These are phyloP conservation scores for Aplysia californica DNA, from an alignment of 1,140 invertebrate species.

Conservation along the genomic window DNA sequence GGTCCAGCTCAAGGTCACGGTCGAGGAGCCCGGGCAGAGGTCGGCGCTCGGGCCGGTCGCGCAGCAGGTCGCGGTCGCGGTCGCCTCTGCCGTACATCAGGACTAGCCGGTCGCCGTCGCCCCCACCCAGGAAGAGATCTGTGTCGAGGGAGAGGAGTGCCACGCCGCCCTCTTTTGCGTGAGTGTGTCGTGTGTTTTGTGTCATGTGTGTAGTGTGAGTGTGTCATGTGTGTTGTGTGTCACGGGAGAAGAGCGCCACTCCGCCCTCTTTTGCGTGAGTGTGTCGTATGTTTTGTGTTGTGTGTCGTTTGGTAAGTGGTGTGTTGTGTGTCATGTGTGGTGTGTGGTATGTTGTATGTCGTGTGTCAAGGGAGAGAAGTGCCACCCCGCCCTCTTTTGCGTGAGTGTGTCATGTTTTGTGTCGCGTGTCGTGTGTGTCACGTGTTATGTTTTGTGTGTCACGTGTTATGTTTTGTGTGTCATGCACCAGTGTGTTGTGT, in stretches of 20 bases:
- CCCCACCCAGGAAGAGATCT: conserved; percentile 26
- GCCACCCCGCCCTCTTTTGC: conserved; percentile 82
- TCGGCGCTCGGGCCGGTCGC: conserved; percentile 65
- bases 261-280: conserved; percentile 77
- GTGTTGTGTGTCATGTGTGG: too few relatives aligned
- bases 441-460: conserved; percentile 45
- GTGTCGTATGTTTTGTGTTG: too few relatives aligned
- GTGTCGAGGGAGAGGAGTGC: conserved; percentile 72
- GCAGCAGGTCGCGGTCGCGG: conserved; percentile 59
- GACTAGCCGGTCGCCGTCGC: conserved; percentile 62
- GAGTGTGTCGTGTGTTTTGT: too few relatives aligned
- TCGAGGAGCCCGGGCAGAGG: conserved; percentile 37
- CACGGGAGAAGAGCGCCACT: conserved; percentile 76
- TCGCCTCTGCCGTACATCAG: conserved; percentile 52
- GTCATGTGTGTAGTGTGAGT: too few relatives aligned
- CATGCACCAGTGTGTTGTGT: too few relatives aligned
- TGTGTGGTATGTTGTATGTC: too few relatives aligned
- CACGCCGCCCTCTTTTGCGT: conserved; percentile 80
- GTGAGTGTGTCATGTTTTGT: too few relatives aligned
- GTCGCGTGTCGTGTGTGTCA: too few relatives aligned
- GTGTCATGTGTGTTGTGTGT: conserved; percentile 34
- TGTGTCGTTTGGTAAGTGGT: too few relatives aligned
- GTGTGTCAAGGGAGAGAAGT: conserved; percentile 70
- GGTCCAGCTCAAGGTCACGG: conserved; percentile 40
- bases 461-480: too few relatives aligned